These are phyloP conservation scores for Cephus rjabovi DNA, from an alignment of 2,888 invertebrate species.

Conservation along the genomic window DNA sequence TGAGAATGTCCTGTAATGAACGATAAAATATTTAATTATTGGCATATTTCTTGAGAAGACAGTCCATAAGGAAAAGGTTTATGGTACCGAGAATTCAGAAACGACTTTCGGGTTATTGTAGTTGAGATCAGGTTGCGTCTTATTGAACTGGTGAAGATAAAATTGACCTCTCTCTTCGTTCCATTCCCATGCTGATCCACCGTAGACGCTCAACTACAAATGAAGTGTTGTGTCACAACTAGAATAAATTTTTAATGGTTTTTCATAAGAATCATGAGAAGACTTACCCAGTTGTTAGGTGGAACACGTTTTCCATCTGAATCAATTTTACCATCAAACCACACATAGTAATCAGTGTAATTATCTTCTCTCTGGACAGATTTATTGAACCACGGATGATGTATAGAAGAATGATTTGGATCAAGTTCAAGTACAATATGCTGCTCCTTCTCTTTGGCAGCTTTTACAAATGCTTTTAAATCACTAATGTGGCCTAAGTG, in stretches of 20 bases:
- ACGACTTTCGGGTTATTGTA: slow-evolving; percentile 78
- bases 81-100: slow-evolving; percentile 68
- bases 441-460: slow-evolving; percentile 69
- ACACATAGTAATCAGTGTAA: slow-evolving; percentile 83
- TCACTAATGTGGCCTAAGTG: slow-evolving; percentile 67
- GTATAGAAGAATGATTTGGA: slow-evolving; percentile 77
- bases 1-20: slow-evolving; percentile 72
- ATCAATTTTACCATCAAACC: slow-evolving; percentile 70
- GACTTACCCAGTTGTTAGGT: slow-evolving; percentile 81
- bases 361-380: slow-evolving; percentile 72
- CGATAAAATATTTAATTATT: slow-evolving; percentile 1
- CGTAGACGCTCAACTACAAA: slow-evolving; percentile 67
- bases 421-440: slow-evolving; percentile 80
- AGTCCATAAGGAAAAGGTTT: background rate
- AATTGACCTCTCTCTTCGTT: slow-evolving; percentile 74
- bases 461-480: slow-evolving; percentile 66
- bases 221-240: background rate
- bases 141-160: slow-evolving; percentile 82
- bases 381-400: slow-evolving; percentile 79
- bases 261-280: background rate
- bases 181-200: slow-evolving; percentile 79
- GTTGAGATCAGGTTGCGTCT: slow-evolving; percentile 82
- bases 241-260: background rate
- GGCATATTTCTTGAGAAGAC: background rate
- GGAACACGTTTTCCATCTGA: slow-evolving; percentile 59